Evolutionary conservation across 2,888 invertebrate species (phyloP), one percentile per base, ranked within the genome.

Genomic region (Papilio elwesi): DNA sequence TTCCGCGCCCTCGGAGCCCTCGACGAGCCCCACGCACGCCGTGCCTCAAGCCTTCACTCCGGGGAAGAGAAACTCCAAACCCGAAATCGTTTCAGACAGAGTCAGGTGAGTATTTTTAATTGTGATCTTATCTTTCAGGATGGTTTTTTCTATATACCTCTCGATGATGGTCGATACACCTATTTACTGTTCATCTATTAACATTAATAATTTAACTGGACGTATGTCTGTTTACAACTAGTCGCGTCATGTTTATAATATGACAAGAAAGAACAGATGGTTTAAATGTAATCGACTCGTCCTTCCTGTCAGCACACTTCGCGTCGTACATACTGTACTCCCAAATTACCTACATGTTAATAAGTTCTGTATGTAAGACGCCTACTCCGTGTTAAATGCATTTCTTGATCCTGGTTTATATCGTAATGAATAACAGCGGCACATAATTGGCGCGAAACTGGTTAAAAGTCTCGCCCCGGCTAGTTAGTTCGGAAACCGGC

Each of bases 71-170:
- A 96, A 96, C 90, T 95, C 95, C 82, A 97, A 96, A 87, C 94
- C 96, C 76, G 97, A 97, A 85, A 95, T 97, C 81, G 95, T 97
- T 85, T 96, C 97, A 73, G 97, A 97, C 86, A 95, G 96, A 84
- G 95, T 96, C 87, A 95, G 97, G 97, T 97, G 86, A 96, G 96
- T 93, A 76, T 74, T 67, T 73, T 57, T 49, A 71, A 65, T 70
- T 66, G 6, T 11, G n/a, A 49, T 16, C 52, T 62, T 65, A 12
- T 43, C 15, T 43, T 69, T 6, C 68, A 68, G 68, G 5, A n/a
- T 43, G 16, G 43, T 53, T 16, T 48, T 36, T 62, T 55, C 15
- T 16, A 55, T 4, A 1, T 55, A 15, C 16, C 55, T 62, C 43
- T 57, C 57, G 55, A 0, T 55, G 36, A 63, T 68, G n/a, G 16